Evolutionary conservation across 2,888 invertebrate genomes (phyloP).

Genomic region (Harpalus rufipes): DNA sequence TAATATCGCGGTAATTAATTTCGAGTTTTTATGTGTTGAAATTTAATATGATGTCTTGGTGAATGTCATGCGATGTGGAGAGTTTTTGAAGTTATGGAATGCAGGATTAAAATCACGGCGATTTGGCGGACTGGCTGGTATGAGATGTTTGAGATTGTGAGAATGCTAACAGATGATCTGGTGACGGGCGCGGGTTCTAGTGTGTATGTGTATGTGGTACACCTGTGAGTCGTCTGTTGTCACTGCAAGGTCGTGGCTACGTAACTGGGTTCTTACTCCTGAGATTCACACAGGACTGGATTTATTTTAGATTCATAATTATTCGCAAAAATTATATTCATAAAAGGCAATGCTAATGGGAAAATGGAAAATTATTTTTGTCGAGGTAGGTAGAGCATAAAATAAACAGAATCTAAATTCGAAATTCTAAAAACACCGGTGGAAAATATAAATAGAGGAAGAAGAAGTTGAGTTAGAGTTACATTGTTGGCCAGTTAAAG

Average conservation of each 20-base stretch:
- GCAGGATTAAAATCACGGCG: constrained; percentile 6
- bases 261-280: constrained; percentile 65
- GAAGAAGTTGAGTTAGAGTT: too few species aligned
- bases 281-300: constrained; percentile 13
- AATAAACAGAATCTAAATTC: too few species aligned
- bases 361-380: too few species aligned
- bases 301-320: neutral
- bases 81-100: constrained; percentile 34
- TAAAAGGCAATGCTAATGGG: too few species aligned
- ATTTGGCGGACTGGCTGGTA: neutral
- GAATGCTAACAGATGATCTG: constrained; percentile 57
- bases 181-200: constrained; percentile 1
- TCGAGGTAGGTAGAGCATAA: too few species aligned
- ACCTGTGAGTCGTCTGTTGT: constrained; percentile 53
- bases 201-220: constrained; percentile 22
- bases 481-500: too few species aligned
- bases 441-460: too few species aligned
- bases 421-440: too few species aligned
- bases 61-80: neutral
- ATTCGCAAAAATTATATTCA: too few species aligned
- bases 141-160: constrained; percentile 31
- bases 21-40: constrained; percentile 2
- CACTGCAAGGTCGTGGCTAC: constrained; percentile 26
- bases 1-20: constrained; percentile 40
- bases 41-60: constrained; percentile 19